Base-by-base conservation (phyloP, 1,140 invertebrate species). In the Euura lappo region DNA sequence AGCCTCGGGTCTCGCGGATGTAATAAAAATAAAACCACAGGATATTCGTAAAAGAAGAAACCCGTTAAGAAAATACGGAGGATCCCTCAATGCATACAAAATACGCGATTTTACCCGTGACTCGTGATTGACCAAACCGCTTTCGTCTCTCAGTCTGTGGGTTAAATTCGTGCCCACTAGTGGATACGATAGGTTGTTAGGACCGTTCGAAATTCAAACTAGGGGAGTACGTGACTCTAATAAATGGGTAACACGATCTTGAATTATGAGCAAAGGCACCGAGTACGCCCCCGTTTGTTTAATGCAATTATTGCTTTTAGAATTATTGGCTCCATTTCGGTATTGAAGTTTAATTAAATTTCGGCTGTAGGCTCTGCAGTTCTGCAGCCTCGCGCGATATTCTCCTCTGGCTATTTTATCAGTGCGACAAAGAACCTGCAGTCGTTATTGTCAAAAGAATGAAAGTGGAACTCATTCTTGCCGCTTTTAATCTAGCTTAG, bases 241-340 rank as follows among this genome's bases (percentile, higher is more conserved):
- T 60, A 60, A n/a, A 60, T 60, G 51, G 51, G 51, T 60, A 6
- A 60, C 51, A 60, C 51, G 51, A 60, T 60, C 8, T 8, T 60
- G 5, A 60, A 60, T 60, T 60, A 11, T n/a, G 51, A 60, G 51
- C 6, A n/a, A 60, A 28, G 28, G 28, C 28, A 28, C 28, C 28
- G 28, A 28, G 28, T 28, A 11, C 51, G 51, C 10, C 51, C 13
- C 8, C 51, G 8, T n/a, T n/a, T n/a, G 13, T 60, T 60, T 60
- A 60, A 60, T 60, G 51, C 51, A 60, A 60, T 60, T 60, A 60
- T 60, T 60, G 51, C 51, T 60, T n/a, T 60, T 60, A 60, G 51
- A 60, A 60, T 28, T 60, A 60, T 60, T 60, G 51, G 51, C 51
- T 60, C 51, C 51, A 60, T 60, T 60, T 60, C 8, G 10, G 51